Evolutionary conservation across 53 echinoderm and acorn worm genomes (phyloP).

Genomic region (Holothuria leucospilota): DNA sequence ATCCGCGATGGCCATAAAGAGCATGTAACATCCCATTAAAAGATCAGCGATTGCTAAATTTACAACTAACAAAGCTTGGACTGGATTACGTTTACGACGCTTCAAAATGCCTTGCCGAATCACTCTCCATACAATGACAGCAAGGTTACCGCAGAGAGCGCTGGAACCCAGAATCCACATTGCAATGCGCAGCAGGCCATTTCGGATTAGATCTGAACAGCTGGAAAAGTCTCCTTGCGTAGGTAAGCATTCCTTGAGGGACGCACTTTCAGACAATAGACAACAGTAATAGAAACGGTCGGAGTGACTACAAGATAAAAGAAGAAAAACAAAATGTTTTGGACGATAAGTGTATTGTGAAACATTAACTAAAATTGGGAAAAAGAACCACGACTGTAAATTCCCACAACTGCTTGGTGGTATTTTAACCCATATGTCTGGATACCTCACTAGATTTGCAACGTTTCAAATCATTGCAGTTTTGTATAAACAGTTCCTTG

Average conservation of each 20-base stretch:
- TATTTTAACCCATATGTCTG: too few relatives aligned
- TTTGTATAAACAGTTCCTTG: too few relatives aligned
- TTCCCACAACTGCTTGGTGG: not conserved
- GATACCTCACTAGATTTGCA: too few relatives aligned
- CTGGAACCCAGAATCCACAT: conserved; percentile 50
- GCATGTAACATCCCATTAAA: conserved; percentile 44
- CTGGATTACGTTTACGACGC: not conserved
- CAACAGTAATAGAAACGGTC: conserved; percentile 92
- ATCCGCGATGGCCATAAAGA: conserved; percentile 44
- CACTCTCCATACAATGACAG: conserved; percentile 14
- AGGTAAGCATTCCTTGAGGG: conserved; percentile 56
- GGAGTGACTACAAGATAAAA: conserved; percentile 61
- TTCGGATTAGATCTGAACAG: conserved; percentile 44
- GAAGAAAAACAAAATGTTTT: not conserved
- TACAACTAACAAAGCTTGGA: conserved; percentile 13
- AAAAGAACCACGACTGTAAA: too few relatives aligned
- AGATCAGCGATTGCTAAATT: conserved; percentile 48
- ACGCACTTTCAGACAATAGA: conserved; percentile 31
- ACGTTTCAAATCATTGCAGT: too few relatives aligned
- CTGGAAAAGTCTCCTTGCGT: conserved; percentile 37
- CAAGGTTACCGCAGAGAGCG: conserved; percentile 44
- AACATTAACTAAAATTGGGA: too few relatives aligned
- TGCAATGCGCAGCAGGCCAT: conserved; percentile 1
- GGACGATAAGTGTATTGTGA: not conserved
- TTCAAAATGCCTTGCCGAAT: not conserved